Evolutionary conservation across 2,888 invertebrate species (phyloP), one percentile per base, ranked within the genome.

Genomic region (Cheilosia scutellata): DNA sequence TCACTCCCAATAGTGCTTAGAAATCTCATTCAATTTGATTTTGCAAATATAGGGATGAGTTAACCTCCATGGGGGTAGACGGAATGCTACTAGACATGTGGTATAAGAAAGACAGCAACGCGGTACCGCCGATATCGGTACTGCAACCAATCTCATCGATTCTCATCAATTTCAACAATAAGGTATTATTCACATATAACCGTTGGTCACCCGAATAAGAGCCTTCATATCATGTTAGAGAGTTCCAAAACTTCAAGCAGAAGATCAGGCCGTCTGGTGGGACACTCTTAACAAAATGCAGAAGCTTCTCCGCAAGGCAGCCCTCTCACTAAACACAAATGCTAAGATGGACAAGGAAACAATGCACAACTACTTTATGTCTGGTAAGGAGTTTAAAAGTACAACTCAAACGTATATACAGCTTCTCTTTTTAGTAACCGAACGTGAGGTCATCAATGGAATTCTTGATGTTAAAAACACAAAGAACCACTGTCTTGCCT

Each of bases 331-430:
- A 16, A 96, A 95, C 90, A 96, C 96, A 68, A 94, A 95, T 87
- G 97, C 96, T 5, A 96, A 96, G 92, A 96, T 99, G 90, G 96
- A 97, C 89, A 96, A 97, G 88, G 98, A 98, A 70, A 96, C 96
- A 0, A 98, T 97, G 95, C 99, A 99, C 90, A 99, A 98, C 92
- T 99, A 99, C 91, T 99, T 98, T 90, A 99, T 99, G 99, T 98
- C 99, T 78, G 98, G 98, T 98, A 93, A 92, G 90, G 13, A 11
- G 16, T n/a, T 4, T 6, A 11, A 16, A 16, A n/a, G 4, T 2
- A 66, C 9, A 5, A 51, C 13, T 9, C 4, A 25, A 9, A 37
- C 2, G 16, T 31, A 53, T 40, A 37, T 6, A 37, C 4, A 44
- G 31, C 40, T 44, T 5, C 9, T 62, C n/a, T 33, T 44, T 1